Evolutionary conservation across 2,113 vertebrate genomes (phyloP).

Genomic region (Lagopus muta): DNA sequence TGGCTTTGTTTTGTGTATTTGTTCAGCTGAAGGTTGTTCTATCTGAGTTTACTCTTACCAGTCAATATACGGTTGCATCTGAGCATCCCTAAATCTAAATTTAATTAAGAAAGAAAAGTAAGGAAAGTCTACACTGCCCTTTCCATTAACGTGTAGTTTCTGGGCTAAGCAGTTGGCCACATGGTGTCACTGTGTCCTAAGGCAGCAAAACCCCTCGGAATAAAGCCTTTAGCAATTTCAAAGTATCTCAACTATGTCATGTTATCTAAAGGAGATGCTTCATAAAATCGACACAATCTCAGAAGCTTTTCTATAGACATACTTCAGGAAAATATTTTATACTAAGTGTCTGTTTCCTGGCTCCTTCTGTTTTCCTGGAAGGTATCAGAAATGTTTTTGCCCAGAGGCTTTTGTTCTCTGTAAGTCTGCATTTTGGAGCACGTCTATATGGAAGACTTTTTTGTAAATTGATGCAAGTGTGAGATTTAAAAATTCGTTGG

Average conservation of each 20-base stretch:
- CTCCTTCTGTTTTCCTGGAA: not conserved
- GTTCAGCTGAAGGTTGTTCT: not conserved
- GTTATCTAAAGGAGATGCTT: not conserved
- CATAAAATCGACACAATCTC: not conserved
- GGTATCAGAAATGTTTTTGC: not conserved
- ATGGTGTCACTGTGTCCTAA: slow-evolving; percentile 48
- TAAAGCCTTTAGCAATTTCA: not conserved
- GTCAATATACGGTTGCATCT: not conserved
- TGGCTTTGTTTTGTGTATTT: not conserved
- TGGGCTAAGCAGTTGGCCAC: not conserved
- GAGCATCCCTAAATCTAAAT: not conserved
- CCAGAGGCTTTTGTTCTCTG: not conserved
- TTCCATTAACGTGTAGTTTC: not conserved
- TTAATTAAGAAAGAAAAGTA: not conserved
- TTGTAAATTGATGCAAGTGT: not conserved
- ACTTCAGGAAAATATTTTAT: not conserved
- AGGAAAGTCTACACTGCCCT: not conserved
- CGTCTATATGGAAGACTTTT: not conserved
- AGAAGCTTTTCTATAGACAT: not conserved
- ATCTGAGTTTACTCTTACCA: not conserved
- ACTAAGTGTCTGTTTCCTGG: not conserved
- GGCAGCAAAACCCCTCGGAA: not conserved
- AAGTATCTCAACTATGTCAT: not conserved
- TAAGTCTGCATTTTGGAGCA: not conserved
- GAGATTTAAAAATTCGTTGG: not conserved